Evolutionary conservation across 2,888 invertebrate species (phyloP).

Genomic region (Leptura quadrifasciata): DNA sequence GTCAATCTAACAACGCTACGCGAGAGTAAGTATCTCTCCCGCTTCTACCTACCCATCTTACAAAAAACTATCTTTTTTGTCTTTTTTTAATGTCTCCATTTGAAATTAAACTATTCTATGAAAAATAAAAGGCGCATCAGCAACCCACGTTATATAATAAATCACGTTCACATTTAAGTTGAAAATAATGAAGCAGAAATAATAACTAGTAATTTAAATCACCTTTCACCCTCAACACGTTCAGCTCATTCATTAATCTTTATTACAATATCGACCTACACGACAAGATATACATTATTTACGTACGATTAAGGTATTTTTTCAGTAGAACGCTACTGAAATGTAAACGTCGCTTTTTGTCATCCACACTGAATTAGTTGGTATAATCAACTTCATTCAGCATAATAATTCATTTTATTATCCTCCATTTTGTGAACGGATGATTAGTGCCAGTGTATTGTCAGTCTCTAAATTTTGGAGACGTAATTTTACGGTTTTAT

Average conservation of each 20-base stretch:
- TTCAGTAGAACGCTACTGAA: background rate
- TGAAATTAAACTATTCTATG: too few relatives aligned
- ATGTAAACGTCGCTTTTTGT: background rate
- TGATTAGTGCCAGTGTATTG: too few relatives aligned
- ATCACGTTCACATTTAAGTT: background rate
- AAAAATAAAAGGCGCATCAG: too few relatives aligned
- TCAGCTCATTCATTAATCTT: background rate
- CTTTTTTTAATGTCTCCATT: too few relatives aligned
- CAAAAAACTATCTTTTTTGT: too few relatives aligned
- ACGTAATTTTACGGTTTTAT: too few relatives aligned
- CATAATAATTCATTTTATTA: background rate
- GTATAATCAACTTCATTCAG: background rate
- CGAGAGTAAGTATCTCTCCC: too few relatives aligned
- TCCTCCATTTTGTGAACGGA: too few relatives aligned
- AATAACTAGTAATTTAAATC: background rate
- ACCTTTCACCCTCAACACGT: background rate
- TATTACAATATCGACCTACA: background rate
- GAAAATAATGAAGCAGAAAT: background rate
- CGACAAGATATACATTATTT: background rate
- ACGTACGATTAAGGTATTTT: background rate
- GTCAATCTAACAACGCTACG: too few relatives aligned
- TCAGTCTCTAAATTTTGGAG: too few relatives aligned
- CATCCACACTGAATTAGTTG: background rate
- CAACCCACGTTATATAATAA: background rate
- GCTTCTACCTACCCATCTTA: too few relatives aligned